Percentiles rank a stretch among this genome's conserved stretches.
Evolutionary conservation across 1,140 invertebrate species (phyloP).

Genomic region (Anagrus nilaparvatae): DNA sequence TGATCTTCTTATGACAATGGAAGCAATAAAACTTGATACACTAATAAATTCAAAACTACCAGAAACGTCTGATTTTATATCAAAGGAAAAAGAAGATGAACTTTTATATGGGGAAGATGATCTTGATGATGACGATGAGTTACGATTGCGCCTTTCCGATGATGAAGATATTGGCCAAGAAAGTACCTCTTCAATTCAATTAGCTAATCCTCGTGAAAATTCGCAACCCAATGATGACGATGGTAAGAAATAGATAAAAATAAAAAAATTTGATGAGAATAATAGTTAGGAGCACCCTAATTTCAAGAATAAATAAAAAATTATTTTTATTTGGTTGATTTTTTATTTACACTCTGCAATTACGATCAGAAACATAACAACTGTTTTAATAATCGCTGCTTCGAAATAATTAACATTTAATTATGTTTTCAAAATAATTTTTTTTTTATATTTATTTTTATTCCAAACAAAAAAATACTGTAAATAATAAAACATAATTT

Average conservation of each 20-base stretch:
- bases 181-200: constrained; percentile 7
- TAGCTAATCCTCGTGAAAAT: too few relatives aligned
- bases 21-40: constrained; percentile 25
- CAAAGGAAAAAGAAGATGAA: constrained; percentile 28
- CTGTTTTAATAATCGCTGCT: too few relatives aligned
- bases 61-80: constrained; percentile 21
- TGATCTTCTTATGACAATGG: constrained; percentile 26
- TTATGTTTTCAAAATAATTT: too few relatives aligned
- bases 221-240: neutral
- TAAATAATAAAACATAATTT: too few relatives aligned
- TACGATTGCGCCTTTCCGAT: constrained; percentile 35
- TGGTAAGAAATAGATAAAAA: constrained; percentile 3
- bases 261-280: constrained; percentile 5
- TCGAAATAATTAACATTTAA: too few relatives aligned
- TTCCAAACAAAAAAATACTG: too few relatives aligned
- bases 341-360: neutral
- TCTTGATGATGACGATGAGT: constrained; percentile 32
- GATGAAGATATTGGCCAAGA: constrained; percentile 29
- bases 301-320: neutral
- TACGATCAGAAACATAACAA: too few relatives aligned
- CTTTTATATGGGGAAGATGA: constrained; percentile 27
- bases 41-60: constrained; percentile 18
- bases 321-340: neutral
- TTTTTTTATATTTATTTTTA: too few relatives aligned
- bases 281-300: neutral